Conservation (phyloP, 1,140 invertebrate species). For the Sycophaga agraensis region DNA sequence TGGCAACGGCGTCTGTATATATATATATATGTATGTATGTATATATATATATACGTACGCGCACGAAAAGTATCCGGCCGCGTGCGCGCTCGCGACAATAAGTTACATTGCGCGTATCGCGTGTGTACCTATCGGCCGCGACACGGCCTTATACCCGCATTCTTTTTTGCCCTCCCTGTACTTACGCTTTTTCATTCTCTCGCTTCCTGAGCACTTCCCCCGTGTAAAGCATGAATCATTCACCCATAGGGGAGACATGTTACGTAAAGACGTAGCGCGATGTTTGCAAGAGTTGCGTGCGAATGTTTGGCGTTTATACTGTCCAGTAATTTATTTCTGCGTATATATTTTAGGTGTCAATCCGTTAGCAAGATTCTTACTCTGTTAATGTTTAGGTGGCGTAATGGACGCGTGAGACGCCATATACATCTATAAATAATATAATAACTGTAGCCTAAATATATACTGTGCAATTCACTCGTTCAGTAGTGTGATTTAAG, state of each 20-base stretch:
- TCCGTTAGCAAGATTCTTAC: too few relatives aligned
- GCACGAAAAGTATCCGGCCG: constrained; percentile 1
- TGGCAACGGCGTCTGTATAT: not conserved
- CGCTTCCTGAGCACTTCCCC: not conserved
- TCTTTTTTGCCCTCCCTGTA: not conserved
- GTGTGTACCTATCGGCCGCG: constrained; percentile 18
- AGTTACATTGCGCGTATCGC: constrained; percentile 11
- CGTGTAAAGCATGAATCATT: constrained; percentile 11
- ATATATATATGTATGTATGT: not conserved
- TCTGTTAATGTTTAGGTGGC: too few relatives aligned
- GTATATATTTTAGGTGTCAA: too few relatives aligned
- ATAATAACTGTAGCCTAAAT: too few relatives aligned
- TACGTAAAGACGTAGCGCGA: constrained; percentile 6
- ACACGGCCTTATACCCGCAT: constrained; percentile 25
- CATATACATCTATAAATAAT: too few relatives aligned
- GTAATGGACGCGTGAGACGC: too few relatives aligned
- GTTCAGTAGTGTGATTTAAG: too few relatives aligned
- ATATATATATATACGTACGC: too few relatives aligned
- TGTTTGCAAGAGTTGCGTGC: not conserved
- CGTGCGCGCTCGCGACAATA: constrained; percentile 11
- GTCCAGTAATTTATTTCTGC: too few relatives aligned
- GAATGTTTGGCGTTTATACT: too few relatives aligned
- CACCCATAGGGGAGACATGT: not conserved
- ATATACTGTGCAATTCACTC: too few relatives aligned
- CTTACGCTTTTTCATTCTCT: not conserved